Evolutionary conservation across 2,113 vertebrate species (phyloP), one percentile per base, ranked within the genome.

Genomic region (Beaufortia kweichowensis): DNA sequence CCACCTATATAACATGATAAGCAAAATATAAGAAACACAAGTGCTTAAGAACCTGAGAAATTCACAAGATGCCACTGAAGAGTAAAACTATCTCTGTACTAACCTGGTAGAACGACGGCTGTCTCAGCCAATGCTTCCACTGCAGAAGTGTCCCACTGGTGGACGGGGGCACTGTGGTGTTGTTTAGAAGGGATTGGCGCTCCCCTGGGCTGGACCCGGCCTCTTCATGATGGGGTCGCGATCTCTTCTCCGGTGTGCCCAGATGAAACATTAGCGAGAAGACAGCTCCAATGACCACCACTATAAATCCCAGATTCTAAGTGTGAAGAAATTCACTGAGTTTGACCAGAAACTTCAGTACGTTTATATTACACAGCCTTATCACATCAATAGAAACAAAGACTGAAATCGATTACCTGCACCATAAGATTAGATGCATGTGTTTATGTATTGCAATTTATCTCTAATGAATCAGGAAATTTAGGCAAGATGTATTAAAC

Each of bases 41-140:
- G 15, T 9, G 48, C 19, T 53, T 21, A 53, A 41, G 21, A 29
- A 76, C 24, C n/a, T n/a, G 0, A 21, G 43, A n/a, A 15, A 6
- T 56, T 14, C 17, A 19, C 26, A 12, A 8, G 3, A 61, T 12
- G 24, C 24, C 10, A 15, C 6, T 9, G 60, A 39, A 57, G 21
- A 41, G n/a, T 70, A 55, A 61, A n/a, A 21, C 6, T 46, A 46
- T 3, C 19, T n/a, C 19, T 53, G 21, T 12, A 14, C 14, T 0
- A 74, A 97, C 97, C 94, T 99, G 97, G 83, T 98, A 98, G 84
- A 99, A 99, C 1, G 96, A 92, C 0, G 94, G 93, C 78, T 99
- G 94, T 81, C 35, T 79, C 31, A 99, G 92, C 97, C 97, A 99
- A 78, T 96, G 90, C 0, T 90, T 94, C 97, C 97, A 99, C 79